A percentile compares a stretch with the other conserved stretches of the same genome.
These are phyloP conservation scores for Tetragnatha montana DNA, from an alignment of 2,888 invertebrate genomes.

Conservation along the genomic window DNA sequence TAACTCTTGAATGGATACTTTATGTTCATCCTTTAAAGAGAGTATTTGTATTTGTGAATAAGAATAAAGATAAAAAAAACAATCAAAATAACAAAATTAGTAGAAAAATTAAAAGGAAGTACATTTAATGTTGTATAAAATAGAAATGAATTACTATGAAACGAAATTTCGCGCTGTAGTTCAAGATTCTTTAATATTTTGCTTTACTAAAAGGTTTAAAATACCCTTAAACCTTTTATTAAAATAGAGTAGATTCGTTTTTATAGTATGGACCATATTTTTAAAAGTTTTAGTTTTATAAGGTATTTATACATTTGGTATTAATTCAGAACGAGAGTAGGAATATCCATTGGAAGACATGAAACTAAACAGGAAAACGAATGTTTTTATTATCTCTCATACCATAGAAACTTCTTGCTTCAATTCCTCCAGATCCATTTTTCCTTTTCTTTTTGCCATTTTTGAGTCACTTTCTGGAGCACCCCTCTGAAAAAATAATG, in stretches of 20 bases:
- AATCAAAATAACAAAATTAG: not conserved
- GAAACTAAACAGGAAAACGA: not conserved
- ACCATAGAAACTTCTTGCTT: conserved; percentile 67
- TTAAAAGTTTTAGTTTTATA: not conserved
- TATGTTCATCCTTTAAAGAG: conserved; percentile 87
- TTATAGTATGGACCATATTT: no score
- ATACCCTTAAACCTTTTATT: not conserved
- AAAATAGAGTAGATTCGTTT: not conserved
- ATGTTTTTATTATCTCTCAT: not conserved
- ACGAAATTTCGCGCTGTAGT: not conserved
- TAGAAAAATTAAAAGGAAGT: not conserved
- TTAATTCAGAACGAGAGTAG: not conserved
- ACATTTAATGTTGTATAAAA: not conserved
- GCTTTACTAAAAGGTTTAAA: no score
- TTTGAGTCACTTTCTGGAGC: conserved; percentile 5
- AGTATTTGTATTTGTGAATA: not conserved
- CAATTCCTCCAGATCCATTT: conserved; percentile 68
- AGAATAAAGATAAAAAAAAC: no score
- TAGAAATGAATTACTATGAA: not conserved
- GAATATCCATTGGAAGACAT: not conserved
- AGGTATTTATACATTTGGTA: not conserved
- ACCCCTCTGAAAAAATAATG: no score
- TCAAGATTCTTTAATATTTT: not conserved
- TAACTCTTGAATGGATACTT: conserved; percentile 96
- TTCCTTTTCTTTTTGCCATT: conserved; percentile 67